These are phyloP conservation scores for Coccyzus lansbergi DNA, from an alignment of 2,797 vertebrate species.

Conservation along the genomic window DNA sequence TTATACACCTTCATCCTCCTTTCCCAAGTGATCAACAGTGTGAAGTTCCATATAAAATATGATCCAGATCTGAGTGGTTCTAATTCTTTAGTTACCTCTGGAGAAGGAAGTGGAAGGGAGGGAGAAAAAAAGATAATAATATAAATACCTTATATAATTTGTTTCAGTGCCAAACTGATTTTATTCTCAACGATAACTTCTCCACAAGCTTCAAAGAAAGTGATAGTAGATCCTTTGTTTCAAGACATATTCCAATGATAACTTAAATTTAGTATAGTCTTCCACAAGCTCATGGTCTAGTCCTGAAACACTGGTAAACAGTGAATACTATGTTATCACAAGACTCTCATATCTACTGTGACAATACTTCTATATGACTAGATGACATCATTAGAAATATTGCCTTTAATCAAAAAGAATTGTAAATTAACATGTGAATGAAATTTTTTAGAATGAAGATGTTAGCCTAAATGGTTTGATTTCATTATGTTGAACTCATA, in stretches of 20 bases:
- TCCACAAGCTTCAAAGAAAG: not conserved
- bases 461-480: conserved; percentile 86
- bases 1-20: not conserved
- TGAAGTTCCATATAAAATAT: not conserved
- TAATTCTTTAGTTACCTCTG: no score
- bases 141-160: not conserved
- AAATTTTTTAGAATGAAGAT: conserved; percentile 84
- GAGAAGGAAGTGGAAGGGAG: no score
- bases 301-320: not conserved
- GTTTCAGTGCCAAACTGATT: not conserved
- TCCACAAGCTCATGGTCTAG: conserved; percentile 2
- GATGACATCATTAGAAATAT: not conserved
- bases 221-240: not conserved
- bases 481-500: conserved; percentile 85
- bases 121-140: not conserved
- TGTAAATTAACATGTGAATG: conserved; percentile 64
- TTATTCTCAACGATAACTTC: not conserved
- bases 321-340: not conserved
- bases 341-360: not conserved
- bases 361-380: not conserved
- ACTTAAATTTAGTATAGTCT: not conserved
- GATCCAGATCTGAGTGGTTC: not conserved
- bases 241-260: not conserved
- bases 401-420: not conserved
- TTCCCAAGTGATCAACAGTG: not conserved